phyloP scores from a whole-genome alignment of 2,113 vertebrate species.

The Sylvilagus bachmani region DNA sequence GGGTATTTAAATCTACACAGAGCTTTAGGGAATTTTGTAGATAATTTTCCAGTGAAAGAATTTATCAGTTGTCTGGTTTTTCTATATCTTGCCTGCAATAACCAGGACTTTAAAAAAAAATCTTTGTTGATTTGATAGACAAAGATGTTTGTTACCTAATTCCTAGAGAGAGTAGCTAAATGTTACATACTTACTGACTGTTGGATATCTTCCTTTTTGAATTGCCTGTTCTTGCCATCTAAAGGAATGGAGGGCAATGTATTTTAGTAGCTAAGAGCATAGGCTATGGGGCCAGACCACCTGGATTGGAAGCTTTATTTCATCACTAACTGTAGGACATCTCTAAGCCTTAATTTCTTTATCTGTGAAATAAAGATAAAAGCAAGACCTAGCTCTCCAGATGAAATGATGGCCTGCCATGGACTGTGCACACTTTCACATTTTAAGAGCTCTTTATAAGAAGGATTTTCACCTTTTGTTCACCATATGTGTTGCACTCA shows the following conservation, averaged over 20 bases:
- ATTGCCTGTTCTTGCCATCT: background rate
- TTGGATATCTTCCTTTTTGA: background rate
- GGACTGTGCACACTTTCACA: background rate
- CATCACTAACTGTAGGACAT: background rate
- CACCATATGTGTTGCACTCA: constrained; percentile 37
- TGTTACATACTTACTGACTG: background rate
- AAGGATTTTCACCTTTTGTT: constrained; percentile 56
- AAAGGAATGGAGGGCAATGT: background rate
- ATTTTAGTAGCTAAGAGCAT: background rate
- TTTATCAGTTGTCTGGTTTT: constrained; percentile 21
- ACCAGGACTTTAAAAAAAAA: background rate
- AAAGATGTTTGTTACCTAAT: constrained; percentile 41
- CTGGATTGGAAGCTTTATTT: background rate
- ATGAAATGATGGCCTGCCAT: background rate
- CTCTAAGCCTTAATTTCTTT: background rate
- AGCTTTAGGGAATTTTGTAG: background rate
- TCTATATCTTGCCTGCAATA: background rate
- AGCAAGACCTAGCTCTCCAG: background rate
- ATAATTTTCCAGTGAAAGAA: background rate
- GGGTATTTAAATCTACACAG: background rate
- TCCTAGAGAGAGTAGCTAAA: background rate
- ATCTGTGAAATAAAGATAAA: constrained; percentile 46
- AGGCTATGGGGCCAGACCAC: background rate
- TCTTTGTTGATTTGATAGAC: background rate
- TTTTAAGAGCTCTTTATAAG: constrained; percentile 15